Evolutionary conservation across 2,888 invertebrate genomes (phyloP).

Genomic region (Alsophila aescularia): DNA sequence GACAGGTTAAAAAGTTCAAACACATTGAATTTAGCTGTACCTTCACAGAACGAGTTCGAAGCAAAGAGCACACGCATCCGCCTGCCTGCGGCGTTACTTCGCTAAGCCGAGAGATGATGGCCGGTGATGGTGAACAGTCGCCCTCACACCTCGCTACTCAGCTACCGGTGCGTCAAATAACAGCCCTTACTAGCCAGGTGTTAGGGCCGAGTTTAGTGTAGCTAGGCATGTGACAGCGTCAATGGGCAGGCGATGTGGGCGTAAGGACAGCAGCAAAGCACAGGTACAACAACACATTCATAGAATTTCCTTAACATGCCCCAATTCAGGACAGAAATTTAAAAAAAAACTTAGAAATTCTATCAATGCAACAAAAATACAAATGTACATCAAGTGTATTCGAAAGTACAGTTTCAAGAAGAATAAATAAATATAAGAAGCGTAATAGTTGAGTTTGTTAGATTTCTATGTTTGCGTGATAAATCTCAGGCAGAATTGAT

Average conservation of each 20-base stretch:
- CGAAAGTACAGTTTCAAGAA: constrained; percentile 17
- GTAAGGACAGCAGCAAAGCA: constrained; percentile 77
- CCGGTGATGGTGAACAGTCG: constrained; percentile 49
- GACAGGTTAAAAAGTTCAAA: neutral
- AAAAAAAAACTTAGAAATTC: constrained; percentile 32
- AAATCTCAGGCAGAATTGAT: constrained; percentile 13
- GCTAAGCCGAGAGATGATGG: constrained; percentile 56
- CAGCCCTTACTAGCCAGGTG: constrained; percentile 64
- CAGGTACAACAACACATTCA: constrained; percentile 44
- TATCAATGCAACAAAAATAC: constrained; percentile 41
- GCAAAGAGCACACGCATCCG: constrained; percentile 58
- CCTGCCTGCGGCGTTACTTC: constrained; percentile 57
- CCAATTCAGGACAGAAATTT: no score
- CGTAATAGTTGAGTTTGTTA: constrained; percentile 22
- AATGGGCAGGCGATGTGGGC: constrained; percentile 79
- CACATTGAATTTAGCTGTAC: neutral
- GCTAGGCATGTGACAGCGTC: constrained; percentile 78
- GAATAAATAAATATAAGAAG: constrained; percentile 27
- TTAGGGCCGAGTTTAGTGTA: constrained; percentile 77
- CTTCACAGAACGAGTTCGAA: constrained; percentile 29
- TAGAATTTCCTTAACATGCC: constrained; percentile 29
- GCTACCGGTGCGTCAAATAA: no score
- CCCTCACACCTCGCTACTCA: constrained; percentile 64
- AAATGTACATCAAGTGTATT: constrained; percentile 38
- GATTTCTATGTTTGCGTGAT: constrained; percentile 13